Evolutionary conservation across 2,797 vertebrate species (phyloP).

Genomic region (Neoniphon sammara): DNA sequence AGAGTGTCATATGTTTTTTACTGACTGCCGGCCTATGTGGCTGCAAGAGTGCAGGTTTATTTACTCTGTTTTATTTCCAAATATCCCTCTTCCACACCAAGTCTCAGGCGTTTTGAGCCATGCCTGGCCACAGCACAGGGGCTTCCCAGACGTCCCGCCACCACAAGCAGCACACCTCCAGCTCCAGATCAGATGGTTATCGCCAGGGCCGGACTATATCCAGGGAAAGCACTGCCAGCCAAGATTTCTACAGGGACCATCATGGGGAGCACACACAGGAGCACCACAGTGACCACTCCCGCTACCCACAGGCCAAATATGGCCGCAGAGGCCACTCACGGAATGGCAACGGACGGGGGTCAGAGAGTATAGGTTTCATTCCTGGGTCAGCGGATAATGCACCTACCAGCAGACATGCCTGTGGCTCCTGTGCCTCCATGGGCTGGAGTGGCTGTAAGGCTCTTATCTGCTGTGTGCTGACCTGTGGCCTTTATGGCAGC

Average conservation of each 20-base stretch:
- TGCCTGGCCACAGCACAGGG: constrained; percentile 89
- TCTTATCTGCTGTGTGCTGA: constrained; percentile 92
- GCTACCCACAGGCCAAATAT: constrained; percentile 64
- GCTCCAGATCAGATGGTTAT: constrained; percentile 73
- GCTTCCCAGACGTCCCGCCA: constrained; percentile 77
- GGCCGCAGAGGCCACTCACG: constrained; percentile 77
- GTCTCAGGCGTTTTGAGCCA: constrained; percentile 86
- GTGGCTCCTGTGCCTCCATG: constrained; percentile 87
- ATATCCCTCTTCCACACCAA: constrained; percentile 66
- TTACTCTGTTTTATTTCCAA: constrained; percentile 25
- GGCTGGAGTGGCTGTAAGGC: constrained; percentile 91
- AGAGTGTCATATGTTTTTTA: neutral
- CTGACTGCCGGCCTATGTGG: constrained; percentile 11
- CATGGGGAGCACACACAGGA: constrained; percentile 61
- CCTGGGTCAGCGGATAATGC: constrained; percentile 87
- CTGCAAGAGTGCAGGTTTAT: neutral
- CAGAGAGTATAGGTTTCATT: constrained; percentile 91
- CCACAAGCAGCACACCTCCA: constrained; percentile 63
- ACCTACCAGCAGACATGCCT: constrained; percentile 72
- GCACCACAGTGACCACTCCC: constrained; percentile 53
- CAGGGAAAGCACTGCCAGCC: constrained; percentile 70
- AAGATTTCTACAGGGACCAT: constrained; percentile 81
- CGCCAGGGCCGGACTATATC: constrained; percentile 66
- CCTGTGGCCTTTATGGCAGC: constrained; percentile 90
- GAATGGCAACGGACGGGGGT: constrained; percentile 80